Evolutionary conservation across 30 jellyfish, hydroid and myxozoan genomes (phyloP).

Genomic region (Aurelia coerulea): DNA sequence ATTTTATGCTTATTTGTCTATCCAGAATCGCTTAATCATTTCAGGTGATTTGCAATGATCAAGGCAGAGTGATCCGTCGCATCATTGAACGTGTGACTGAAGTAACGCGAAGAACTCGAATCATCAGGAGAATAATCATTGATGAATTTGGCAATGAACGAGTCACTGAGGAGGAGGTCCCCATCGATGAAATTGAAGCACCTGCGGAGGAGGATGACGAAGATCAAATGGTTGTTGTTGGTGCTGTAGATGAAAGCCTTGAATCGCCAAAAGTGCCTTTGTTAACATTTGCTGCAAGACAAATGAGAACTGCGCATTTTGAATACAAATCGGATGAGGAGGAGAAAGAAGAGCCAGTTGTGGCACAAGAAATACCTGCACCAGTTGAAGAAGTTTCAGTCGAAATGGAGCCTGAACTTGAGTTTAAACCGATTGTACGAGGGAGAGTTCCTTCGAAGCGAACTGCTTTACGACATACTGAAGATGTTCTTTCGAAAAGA

Average conservation of each 20-base stretch:
- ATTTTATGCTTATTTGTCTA: too few species aligned
- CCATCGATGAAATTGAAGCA: conserved; percentile 62
- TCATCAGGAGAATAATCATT: conserved; percentile 66
- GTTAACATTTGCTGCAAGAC: conserved; percentile 5
- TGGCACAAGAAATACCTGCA: background rate
- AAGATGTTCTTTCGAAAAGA: conserved; percentile 14
- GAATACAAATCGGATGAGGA: conserved; percentile 43
- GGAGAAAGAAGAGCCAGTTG: conserved; percentile 8
- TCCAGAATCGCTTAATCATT: background rate
- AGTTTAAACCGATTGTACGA: conserved; percentile 26
- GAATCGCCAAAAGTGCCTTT: conserved; percentile 51
- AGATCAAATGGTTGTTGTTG: conserved; percentile 64
- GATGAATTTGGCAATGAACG: conserved; percentile 82
- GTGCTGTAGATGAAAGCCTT: conserved; percentile 40
- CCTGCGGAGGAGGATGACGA: conserved; percentile 67
- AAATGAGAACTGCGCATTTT: conserved; percentile 54
- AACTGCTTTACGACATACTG: conserved; percentile 34
- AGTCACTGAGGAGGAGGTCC: conserved; percentile 87
- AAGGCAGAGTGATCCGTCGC: conserved; percentile 77
- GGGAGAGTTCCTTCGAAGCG: conserved; percentile 5
- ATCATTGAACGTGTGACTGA: conserved; percentile 82
- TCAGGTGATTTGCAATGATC: conserved; percentile 71
- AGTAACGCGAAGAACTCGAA: conserved; percentile 79
- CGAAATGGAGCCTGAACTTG: conserved; percentile 3
- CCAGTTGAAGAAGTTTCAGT: background rate